Conservation (phyloP, 2,113 vertebrate species). For the Eretmochelys imbricata region DNA sequence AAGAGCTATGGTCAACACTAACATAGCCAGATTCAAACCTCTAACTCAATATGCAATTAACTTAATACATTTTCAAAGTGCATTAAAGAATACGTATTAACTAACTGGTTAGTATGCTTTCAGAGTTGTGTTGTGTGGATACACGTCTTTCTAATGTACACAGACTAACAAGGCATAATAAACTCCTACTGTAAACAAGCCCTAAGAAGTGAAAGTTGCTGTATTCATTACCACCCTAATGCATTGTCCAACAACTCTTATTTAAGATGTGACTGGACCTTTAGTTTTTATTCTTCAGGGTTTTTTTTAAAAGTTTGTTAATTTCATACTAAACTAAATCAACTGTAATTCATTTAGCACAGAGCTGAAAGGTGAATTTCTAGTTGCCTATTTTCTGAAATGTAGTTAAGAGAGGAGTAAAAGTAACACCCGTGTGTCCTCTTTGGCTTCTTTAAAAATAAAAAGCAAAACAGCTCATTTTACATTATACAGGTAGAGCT, state of each 20-base stretch:
- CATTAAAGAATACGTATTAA: background rate
- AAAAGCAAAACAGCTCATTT: background rate
- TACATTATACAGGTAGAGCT: background rate
- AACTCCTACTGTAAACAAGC: background rate
- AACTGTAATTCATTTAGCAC: background rate
- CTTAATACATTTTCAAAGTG: background rate
- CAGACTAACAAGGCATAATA: background rate
- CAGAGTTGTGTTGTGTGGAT: background rate
- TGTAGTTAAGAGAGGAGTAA: background rate
- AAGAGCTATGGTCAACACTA: background rate
- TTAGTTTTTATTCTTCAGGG: background rate
- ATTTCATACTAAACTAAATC: background rate
- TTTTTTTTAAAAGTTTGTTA: background rate
- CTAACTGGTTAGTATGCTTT: background rate
- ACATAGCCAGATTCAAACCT: background rate
- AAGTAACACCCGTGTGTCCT: background rate
- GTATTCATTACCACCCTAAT: background rate
- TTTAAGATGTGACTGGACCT: background rate
- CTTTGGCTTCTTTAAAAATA: background rate
- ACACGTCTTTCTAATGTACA: background rate
- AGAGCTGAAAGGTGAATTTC: background rate
- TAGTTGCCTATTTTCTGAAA: background rate
- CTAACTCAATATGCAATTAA: background rate
- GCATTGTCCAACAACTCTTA: fast-evolving
- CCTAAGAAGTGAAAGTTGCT: background rate